phyloP scores from a whole-genome alignment of 2,797 vertebrate genomes.

The Carduelis carduelis region DNA sequence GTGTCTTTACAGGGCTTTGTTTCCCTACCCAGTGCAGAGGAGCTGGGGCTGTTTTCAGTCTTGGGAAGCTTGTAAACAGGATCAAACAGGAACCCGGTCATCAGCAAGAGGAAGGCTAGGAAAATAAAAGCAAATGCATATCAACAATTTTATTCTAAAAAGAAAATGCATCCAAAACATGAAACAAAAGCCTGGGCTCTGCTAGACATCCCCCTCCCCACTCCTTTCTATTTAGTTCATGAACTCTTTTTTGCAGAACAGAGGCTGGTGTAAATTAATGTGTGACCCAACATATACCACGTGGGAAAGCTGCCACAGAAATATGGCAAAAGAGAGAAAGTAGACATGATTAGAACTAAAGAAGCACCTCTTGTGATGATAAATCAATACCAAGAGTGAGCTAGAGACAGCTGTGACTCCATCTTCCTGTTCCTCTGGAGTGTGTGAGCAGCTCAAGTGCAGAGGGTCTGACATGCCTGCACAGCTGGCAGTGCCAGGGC shows the following conservation, averaged over 20 bases:
- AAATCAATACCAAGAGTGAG: conserved; percentile 21
- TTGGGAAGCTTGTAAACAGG: conserved; percentile 65
- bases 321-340: background rate
- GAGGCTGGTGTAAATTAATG: conserved; percentile 65
- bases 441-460: background rate
- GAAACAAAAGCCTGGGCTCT: conserved; percentile 51
- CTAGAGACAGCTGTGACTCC: background rate
- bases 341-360: background rate
- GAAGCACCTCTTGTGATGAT: background rate
- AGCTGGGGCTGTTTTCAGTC: conserved; percentile 48
- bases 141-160: conserved; percentile 48
- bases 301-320: background rate
- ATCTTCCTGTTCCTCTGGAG: background rate
- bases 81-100: conserved; percentile 65
- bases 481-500: fast-evolving
- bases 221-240: conserved; percentile 22
- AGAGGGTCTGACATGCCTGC: too few species aligned
- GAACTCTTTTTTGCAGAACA: conserved; percentile 56
- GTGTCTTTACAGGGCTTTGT: conserved; percentile 24
- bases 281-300: conserved; percentile 43
- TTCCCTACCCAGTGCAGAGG: conserved; percentile 56
- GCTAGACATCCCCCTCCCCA: conserved; percentile 21
- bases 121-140: conserved; percentile 62
- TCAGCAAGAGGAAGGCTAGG: conserved; percentile 63
- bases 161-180: conserved; percentile 53